Evolutionary conservation across 2,888 invertebrate genomes (phyloP).

Genomic region (Ypsolopha scabrella): DNA sequence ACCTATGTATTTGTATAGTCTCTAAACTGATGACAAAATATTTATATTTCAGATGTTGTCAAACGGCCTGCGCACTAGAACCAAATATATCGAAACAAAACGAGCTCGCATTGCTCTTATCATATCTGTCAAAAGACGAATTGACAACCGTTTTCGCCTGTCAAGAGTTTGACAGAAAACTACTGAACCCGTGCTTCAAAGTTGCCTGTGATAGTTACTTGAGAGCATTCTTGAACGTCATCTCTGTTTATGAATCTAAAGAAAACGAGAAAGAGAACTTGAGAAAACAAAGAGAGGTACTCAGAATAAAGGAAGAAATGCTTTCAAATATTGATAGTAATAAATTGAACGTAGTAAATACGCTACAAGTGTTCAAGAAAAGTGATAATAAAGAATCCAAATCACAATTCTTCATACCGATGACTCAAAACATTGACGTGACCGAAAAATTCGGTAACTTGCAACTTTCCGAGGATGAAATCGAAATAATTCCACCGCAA

Average conservation of each 20-base stretch:
- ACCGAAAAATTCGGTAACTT: constrained; percentile 50
- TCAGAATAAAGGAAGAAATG: constrained; percentile 39
- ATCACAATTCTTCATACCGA: constrained; percentile 62
- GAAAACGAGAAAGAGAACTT: constrained; percentile 42
- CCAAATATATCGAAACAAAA: constrained; percentile 40
- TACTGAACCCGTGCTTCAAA: constrained; percentile 61
- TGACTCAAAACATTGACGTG: constrained; percentile 41
- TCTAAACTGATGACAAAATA: too few relatives aligned
- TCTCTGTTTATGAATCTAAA: constrained; percentile 40
- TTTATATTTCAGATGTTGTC: constrained; percentile 41
- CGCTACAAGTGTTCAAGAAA: constrained; percentile 54
- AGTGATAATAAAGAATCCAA: constrained; percentile 55
- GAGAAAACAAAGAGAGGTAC: constrained; percentile 32
- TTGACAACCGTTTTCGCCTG: constrained; percentile 56
- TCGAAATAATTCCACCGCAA: constrained; percentile 43
- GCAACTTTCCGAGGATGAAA: constrained; percentile 45
- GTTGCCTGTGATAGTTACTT: constrained; percentile 60
- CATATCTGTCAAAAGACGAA: constrained; percentile 41
- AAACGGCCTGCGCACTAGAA: constrained; percentile 25
- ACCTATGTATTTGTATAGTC: too few relatives aligned
- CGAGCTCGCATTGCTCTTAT: constrained; percentile 40
- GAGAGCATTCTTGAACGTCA: constrained; percentile 39
- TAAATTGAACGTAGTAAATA: constrained; percentile 49
- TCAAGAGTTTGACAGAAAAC: constrained; percentile 60
- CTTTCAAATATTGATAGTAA: constrained; percentile 52